A percentile compares a stretch with the other conserved stretches of the same genome.
Conservation (phyloP, 2,113 vertebrate genomes). For the Anser brachyrhynchus region DNA sequence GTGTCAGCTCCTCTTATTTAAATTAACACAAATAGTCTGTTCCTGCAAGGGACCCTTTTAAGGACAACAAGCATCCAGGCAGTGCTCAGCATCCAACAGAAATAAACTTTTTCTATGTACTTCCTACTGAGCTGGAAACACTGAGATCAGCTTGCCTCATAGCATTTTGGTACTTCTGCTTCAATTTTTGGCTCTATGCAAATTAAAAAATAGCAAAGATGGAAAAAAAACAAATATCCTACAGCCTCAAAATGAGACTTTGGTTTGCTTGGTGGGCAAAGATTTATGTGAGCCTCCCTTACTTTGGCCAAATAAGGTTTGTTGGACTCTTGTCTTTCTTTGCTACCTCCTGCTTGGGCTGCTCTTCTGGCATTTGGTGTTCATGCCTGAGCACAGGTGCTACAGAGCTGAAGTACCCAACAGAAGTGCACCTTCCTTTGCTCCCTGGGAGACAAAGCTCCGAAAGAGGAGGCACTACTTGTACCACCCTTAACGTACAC, state of each 20-base stretch:
- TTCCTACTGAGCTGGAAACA: neutral
- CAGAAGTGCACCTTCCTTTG: neutral
- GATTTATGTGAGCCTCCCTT: neutral
- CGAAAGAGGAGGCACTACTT: neutral
- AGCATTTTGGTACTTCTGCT: neutral
- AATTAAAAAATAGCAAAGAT: neutral
- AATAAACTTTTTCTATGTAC: neutral
- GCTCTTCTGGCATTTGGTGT: neutral
- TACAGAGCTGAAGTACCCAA: neutral
- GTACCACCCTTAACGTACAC: neutral
- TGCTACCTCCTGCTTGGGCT: neutral
- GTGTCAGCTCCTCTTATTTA: neutral
- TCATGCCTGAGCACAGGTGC: accelerated
- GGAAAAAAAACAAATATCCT: neutral
- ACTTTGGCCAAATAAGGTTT: neutral
- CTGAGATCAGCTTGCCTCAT: neutral
- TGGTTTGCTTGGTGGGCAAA: neutral
- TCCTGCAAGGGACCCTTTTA: neutral
- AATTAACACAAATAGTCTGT: neutral
- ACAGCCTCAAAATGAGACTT: neutral
- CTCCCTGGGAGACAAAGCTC: neutral
- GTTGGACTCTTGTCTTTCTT: neutral
- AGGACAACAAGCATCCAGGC: neutral
- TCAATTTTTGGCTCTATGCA: neutral
- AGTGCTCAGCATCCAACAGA: neutral